phyloP scores from a whole-genome alignment of 2,888 invertebrate genomes.

The Lomographa bimaculata region DNA sequence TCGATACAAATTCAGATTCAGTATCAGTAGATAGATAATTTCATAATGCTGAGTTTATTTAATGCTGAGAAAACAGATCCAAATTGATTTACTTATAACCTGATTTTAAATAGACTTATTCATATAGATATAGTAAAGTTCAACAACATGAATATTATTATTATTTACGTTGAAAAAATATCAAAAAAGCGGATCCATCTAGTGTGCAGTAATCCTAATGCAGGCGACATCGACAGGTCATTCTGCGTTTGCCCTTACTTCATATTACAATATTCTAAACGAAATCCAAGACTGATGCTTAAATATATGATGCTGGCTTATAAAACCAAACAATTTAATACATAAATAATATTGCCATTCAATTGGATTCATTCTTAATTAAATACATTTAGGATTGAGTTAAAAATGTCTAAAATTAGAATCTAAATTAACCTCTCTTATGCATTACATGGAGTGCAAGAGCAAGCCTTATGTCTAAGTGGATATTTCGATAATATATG shows the following conservation, averaged over 20 bases:
- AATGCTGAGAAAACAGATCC: slow-evolving; percentile 76
- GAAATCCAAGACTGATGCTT: slow-evolving; percentile 58
- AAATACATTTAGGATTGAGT: slow-evolving; percentile 64
- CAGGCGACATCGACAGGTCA: slow-evolving; percentile 23
- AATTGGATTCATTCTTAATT: slow-evolving; percentile 76
- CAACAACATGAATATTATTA: slow-evolving; percentile 66
- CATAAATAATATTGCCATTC: slow-evolving; percentile 60
- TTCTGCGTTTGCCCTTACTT: slow-evolving; percentile 63
- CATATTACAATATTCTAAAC: slow-evolving; percentile 58
- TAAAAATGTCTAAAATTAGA: slow-evolving; percentile 67
- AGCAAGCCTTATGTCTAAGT: slow-evolving; percentile 22
- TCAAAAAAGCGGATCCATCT: slow-evolving; percentile 72
- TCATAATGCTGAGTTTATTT: slow-evolving; percentile 67
- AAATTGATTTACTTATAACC: slow-evolving; percentile 80
- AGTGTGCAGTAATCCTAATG: slow-evolving; percentile 58
- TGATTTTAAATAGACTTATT: slow-evolving; percentile 79
- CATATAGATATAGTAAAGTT: slow-evolving; percentile 73
- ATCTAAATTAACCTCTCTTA: slow-evolving; percentile 64
- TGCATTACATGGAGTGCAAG: slow-evolving; percentile 59
- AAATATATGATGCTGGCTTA: slow-evolving; percentile 67
- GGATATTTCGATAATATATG: too few species aligned
- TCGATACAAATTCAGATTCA: slow-evolving; percentile 66
- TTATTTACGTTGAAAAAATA: slow-evolving; percentile 79
- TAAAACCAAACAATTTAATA: slow-evolving; percentile 69
- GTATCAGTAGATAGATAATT: slow-evolving; percentile 65